Conservation (phyloP, 2,888 invertebrate genomes). For the Phrixothrix hirtus region DNA sequence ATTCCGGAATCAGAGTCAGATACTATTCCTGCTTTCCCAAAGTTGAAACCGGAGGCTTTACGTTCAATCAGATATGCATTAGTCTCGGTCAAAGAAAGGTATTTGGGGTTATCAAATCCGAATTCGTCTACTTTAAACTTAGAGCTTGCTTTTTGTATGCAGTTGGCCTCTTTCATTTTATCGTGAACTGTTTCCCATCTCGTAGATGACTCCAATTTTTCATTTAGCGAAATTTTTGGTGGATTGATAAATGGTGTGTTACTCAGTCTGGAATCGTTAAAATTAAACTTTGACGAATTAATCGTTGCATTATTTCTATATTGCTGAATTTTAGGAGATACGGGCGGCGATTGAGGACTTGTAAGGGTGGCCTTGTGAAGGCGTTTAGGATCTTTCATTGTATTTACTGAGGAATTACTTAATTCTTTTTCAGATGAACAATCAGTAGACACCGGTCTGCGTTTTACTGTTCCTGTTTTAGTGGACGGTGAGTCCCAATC, state of each 20-base stretch:
- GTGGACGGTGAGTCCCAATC: conserved; percentile 77
- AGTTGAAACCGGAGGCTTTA: conserved; percentile 25
- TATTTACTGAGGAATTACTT: conserved; percentile 8
- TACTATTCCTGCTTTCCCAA: conserved; percentile 47
- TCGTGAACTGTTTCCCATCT: conserved; percentile 5
- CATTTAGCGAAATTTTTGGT: conserved; percentile 3
- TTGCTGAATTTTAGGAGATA: conserved; percentile 2
- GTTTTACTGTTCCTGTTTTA: conserved; percentile 73
- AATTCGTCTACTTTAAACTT: conserved; percentile 14
- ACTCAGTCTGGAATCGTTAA: neutral
- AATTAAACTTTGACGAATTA: neutral
- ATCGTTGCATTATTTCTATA: neutral
- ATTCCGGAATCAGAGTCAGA: conserved; percentile 56
- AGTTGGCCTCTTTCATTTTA: conserved; percentile 19
- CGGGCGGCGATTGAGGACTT: too few relatives aligned
- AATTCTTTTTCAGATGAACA: conserved; percentile 28
- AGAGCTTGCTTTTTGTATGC: conserved; percentile 8
- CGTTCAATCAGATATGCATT: conserved; percentile 34
- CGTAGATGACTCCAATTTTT: conserved; percentile 6
- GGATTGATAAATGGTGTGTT: neutral
- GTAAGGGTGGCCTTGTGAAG: conserved; percentile 18
- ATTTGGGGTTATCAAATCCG: conserved; percentile 23
- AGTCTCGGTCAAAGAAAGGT: conserved; percentile 26
- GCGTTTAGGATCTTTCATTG: conserved; percentile 1
- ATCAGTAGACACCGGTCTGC: conserved; percentile 62